Percentiles rank a stretch among this genome's conserved stretches.
phyloP scores from a whole-genome alignment of 2,888 invertebrate genomes.

The Dryococelus australis region DNA sequence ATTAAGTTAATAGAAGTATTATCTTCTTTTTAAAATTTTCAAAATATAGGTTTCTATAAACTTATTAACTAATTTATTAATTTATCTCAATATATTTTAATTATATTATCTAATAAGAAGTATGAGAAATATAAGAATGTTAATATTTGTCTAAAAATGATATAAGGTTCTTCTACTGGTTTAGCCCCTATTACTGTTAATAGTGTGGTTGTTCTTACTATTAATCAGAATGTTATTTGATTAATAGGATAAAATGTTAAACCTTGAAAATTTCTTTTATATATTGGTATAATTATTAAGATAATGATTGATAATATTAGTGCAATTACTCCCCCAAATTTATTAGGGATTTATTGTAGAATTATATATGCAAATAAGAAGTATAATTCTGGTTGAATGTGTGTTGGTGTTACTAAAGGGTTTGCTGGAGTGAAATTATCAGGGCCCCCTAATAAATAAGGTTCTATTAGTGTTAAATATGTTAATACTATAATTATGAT shows the following conservation, averaged over 20 bases:
- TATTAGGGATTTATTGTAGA: slow-evolving; percentile 80
- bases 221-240: slow-evolving; percentile 44
- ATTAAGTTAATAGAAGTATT: slow-evolving; percentile 66
- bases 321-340: slow-evolving; percentile 77
- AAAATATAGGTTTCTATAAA: slow-evolving; percentile 72
- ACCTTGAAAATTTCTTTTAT: slow-evolving; percentile 66
- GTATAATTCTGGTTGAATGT: slow-evolving; percentile 87
- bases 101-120: slow-evolving; percentile 64
- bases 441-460: slow-evolving; percentile 62
- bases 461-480: slow-evolving; percentile 64
- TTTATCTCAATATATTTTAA: slow-evolving; percentile 65
- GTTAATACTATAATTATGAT: slow-evolving; percentile 57
- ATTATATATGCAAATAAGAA: slow-evolving; percentile 85
- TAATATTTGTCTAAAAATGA: slow-evolving; percentile 67
- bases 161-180: slow-evolving; percentile 72
- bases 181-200: slow-evolving; percentile 77
- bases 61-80: slow-evolving; percentile 64
- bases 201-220: slow-evolving; percentile 63
- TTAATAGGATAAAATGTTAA: slow-evolving; percentile 65
- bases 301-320: slow-evolving; percentile 72
- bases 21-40: slow-evolving; percentile 72
- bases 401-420: slow-evolving; percentile 72
- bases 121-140: slow-evolving; percentile 67
- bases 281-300: slow-evolving; percentile 68
- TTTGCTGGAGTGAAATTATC: slow-evolving; percentile 79